Evolutionary conservation across 2,113 vertebrate genomes (phyloP).

Genomic region (Urocolius indicus): DNA sequence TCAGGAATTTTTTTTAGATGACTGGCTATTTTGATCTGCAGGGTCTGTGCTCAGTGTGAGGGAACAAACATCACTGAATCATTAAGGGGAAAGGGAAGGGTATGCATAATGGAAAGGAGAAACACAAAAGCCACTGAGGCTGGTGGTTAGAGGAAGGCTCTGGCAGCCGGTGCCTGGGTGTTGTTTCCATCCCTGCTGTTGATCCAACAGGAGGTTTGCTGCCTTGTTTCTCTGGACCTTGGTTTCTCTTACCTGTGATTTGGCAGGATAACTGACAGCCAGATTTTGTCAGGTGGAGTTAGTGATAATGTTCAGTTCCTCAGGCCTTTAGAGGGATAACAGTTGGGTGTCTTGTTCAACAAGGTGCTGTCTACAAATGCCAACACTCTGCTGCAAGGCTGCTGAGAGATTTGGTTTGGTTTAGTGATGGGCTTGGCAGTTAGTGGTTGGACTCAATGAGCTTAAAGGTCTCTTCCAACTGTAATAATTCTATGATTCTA

Average conservation of each 20-base stretch:
- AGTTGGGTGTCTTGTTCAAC: neutral
- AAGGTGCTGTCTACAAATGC: neutral
- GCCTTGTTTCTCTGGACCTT: neutral
- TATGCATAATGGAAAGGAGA: conserved; percentile 72
- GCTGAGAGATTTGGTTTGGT: too few species aligned
- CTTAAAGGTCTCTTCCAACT: too few species aligned
- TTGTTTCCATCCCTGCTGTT: neutral
- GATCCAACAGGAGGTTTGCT: neutral
- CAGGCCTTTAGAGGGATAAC: neutral
- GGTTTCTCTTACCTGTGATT: neutral
- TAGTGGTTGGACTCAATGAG: too few species aligned
- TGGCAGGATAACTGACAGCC: neutral
- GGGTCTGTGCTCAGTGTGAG: conserved; percentile 71
- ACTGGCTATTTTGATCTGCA: conserved; percentile 76
- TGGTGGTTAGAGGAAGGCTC: neutral
- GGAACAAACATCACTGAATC: conserved; percentile 78
- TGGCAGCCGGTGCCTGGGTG: neutral
- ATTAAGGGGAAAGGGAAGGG: conserved; percentile 68
- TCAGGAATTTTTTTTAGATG: conserved; percentile 68
- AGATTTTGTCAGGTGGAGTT: neutral
- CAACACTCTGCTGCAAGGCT: neutral
- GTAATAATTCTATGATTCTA: too few species aligned
- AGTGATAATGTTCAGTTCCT: neutral
- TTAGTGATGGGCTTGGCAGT: too few species aligned
- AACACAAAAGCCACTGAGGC: conserved; percentile 37